A percentile compares a stretch with the other conserved stretches of the same genome.
phyloP scores from a whole-genome alignment of 2,113 vertebrate species.

The Ahaetulla prasina region DNA sequence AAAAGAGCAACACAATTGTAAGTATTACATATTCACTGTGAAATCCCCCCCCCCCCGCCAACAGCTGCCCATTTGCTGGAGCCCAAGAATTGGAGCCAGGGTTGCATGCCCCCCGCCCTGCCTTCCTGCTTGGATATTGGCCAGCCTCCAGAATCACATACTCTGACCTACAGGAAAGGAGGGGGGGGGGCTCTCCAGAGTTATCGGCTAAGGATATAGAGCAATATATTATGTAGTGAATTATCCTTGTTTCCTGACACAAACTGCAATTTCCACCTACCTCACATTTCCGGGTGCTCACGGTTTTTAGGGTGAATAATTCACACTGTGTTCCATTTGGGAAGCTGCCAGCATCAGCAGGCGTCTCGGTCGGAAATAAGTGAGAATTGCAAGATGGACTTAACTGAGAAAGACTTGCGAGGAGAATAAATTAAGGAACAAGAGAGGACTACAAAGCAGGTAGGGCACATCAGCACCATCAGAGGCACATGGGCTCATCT shows the following conservation, averaged over 20 bases:
- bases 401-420: background rate
- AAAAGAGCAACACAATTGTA: constrained; percentile 38
- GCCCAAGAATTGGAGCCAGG: constrained; percentile 20
- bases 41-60: background rate
- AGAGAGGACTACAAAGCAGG: background rate
- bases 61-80: constrained; percentile 29
- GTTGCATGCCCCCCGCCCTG: background rate
- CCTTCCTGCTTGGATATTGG: constrained; percentile 1
- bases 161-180: background rate
- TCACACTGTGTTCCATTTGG: background rate
- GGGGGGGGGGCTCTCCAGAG: background rate
- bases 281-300: background rate
- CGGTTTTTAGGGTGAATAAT: background rate
- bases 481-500: background rate
- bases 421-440: background rate
- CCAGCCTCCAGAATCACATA: constrained; percentile 13
- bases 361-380: background rate
- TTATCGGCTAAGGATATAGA: background rate
- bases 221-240: background rate
- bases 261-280: background rate
- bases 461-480: background rate
- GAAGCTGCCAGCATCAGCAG: background rate
- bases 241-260: constrained; percentile 3
- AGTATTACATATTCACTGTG: constrained; percentile 23
- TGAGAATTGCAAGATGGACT: background rate